A percentile compares a stretch with the other conserved stretches of the same genome.
Conservation (phyloP, 2,113 vertebrate species). For the Protobothrops flavoviridis region DNA sequence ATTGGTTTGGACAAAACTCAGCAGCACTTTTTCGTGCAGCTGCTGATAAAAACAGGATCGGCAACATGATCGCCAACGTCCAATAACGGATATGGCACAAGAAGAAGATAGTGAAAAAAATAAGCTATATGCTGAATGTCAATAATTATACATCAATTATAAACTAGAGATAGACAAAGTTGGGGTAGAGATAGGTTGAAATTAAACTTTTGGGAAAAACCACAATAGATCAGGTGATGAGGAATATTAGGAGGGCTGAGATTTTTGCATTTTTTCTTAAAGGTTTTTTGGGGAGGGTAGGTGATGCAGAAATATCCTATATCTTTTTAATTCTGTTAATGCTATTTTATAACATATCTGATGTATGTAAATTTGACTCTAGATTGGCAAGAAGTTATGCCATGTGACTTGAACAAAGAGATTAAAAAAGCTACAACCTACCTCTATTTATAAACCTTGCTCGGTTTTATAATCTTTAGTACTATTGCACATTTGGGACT, state of each 20-base stretch:
- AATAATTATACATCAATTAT: background rate
- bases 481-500: constrained; percentile 17
- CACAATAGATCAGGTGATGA: background rate
- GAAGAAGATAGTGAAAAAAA: constrained; percentile 9
- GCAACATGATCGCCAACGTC: too few relatives aligned
- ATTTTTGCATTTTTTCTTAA: background rate
- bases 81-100: too few relatives aligned
- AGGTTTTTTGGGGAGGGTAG: background rate
- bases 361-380: background rate
- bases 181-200: background rate
- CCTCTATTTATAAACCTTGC: constrained; percentile 34
- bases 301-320: background rate
- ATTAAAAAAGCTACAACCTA: constrained; percentile 1
- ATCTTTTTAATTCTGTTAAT: background rate
- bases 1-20: too few relatives aligned
- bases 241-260: background rate
- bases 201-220: background rate
- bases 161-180: background rate
- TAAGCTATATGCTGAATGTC: constrained; percentile 3
- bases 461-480: background rate
- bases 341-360: background rate
- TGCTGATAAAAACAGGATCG: too few relatives aligned
- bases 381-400: background rate
- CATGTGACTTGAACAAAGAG: background rate
- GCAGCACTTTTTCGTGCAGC: too few relatives aligned